Percentiles rank a stretch among this genome's conserved stretches.
Conservation (phyloP, 2,888 invertebrate genomes). For the Patella caerulea region DNA sequence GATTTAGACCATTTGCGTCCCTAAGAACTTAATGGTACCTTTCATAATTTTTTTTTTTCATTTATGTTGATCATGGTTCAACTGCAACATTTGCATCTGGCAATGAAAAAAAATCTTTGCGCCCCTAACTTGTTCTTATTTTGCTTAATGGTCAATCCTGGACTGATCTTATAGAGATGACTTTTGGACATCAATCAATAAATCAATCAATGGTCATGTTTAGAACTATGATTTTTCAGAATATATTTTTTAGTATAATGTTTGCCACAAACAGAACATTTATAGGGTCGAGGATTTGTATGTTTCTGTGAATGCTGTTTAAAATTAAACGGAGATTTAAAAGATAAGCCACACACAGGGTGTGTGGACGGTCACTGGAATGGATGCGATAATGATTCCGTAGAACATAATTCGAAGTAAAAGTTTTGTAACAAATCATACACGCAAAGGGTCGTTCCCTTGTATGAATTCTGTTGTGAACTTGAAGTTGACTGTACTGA, state of each 20-base stretch:
- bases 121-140: no score
- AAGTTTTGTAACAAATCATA: constrained; percentile 15
- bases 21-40: no score
- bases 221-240: constrained; percentile 15
- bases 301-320: constrained; percentile 21
- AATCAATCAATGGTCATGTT: no score
- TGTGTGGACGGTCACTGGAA: background rate
- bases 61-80: no score
- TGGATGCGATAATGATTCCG: constrained; percentile 17
- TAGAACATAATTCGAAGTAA: constrained; percentile 16
- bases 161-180: no score
- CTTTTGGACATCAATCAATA: no score
- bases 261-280: constrained; percentile 15
- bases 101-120: no score
- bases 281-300: constrained; percentile 13
- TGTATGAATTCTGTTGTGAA: constrained; percentile 18
- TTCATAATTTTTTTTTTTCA: no score
- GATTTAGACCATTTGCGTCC: no score
- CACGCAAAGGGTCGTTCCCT: constrained; percentile 15
- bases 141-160: no score
- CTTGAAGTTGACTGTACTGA: constrained; percentile 18
- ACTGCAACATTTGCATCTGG: no score
- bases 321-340: constrained; percentile 1
- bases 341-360: constrained; percentile 17
- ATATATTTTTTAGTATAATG: constrained; percentile 15